Evolutionary conservation across 2,888 invertebrate species (phyloP).

Genomic region (Dolichomitus sp.): DNA sequence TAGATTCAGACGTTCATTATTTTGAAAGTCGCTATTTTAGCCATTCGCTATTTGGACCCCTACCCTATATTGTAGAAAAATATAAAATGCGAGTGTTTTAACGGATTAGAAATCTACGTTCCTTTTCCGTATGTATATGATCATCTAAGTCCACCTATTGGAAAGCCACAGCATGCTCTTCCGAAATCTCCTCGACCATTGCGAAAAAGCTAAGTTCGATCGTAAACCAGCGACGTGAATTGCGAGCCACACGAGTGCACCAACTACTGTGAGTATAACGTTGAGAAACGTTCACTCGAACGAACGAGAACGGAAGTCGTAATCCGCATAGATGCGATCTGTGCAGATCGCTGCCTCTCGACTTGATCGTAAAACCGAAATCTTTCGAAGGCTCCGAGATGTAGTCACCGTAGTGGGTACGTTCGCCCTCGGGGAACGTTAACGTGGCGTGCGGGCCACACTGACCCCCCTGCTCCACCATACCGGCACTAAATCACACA

Average conservation of each 20-base stretch:
- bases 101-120: neutral
- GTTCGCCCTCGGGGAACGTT: conserved; percentile 2
- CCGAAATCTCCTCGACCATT: neutral
- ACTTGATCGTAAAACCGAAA: conserved; percentile 53
- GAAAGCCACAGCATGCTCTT: conserved; percentile 13
- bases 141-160: neutral
- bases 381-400: conserved; percentile 18
- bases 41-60: too few relatives aligned
- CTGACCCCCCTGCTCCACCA: conserved; percentile 7
- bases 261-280: neutral
- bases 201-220: conserved; percentile 55
- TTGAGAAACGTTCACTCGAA: conserved; percentile 44
- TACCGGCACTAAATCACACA: neutral
- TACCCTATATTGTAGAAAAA: conserved; percentile 12
- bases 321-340: conserved; percentile 55
- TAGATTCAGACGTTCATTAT: too few relatives aligned
- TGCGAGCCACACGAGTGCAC: conserved; percentile 34
- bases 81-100: conserved; percentile 5
- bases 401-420: neutral
- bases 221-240: conserved; percentile 63
- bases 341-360: conserved; percentile 42
- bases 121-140: neutral
- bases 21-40: too few relatives aligned
- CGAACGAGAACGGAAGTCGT: conserved; percentile 53
- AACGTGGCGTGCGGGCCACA: conserved; percentile 14